Percentiles rank a stretch among this genome's conserved stretches.
Conservation (phyloP, 2,113 vertebrate genomes). For the Nycticorax nycticorax region DNA sequence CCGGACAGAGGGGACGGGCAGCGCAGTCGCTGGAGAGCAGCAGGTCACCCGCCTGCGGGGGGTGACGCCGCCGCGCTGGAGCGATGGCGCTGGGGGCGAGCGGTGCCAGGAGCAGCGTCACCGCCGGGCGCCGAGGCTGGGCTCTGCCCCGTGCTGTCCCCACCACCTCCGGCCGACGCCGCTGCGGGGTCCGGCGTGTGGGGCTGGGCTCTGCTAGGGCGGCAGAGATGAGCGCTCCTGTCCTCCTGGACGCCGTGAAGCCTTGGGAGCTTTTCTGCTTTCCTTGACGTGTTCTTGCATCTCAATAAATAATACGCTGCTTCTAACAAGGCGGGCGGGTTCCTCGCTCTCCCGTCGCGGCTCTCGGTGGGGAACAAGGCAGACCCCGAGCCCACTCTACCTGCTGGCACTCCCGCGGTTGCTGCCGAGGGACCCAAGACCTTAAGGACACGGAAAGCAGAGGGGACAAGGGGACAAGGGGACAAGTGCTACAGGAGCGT, state of each 20-base stretch:
- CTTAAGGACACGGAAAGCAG: neutral
- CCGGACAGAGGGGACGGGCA: accelerated
- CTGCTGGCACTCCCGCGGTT: accelerated
- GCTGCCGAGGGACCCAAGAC: neutral
- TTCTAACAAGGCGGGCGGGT: neutral
- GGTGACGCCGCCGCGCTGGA: neutral
- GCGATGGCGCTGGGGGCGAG: neutral
- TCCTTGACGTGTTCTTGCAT: neutral
- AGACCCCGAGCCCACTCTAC: accelerated
- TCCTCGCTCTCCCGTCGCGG: neutral
- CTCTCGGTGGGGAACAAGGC: neutral
- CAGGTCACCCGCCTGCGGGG: neutral
- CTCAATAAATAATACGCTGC: neutral
- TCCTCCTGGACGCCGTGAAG: neutral
- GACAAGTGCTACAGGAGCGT: neutral
- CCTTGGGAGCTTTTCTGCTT: neutral
- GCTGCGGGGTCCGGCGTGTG: accelerated
- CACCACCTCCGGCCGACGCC: accelerated
- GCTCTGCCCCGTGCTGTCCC: neutral
- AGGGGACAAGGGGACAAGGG: neutral
- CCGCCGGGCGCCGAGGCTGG: accelerated
- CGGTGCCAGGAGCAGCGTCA: neutral
- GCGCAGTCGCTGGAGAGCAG: neutral
- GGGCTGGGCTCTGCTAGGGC: neutral
- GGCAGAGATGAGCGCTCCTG: neutral